Percentiles rank a stretch among this genome's conserved stretches.
Conservation (phyloP, 2,113 vertebrate species). For the Macroglossus sobrinus region DNA sequence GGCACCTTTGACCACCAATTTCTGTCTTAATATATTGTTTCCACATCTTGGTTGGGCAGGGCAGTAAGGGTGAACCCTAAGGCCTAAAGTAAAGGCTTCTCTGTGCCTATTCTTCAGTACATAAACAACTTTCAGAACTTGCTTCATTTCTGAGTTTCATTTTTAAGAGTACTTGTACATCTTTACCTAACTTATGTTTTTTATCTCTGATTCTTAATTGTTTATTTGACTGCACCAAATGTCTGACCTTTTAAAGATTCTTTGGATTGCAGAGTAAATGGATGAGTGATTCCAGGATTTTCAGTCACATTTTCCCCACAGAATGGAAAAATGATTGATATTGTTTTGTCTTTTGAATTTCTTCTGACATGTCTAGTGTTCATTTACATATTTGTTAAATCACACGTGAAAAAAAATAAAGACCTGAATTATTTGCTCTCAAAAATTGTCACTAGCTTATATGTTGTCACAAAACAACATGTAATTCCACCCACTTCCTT, state of each 20-base stretch:
- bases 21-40: background rate
- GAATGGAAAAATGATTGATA: background rate
- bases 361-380: background rate
- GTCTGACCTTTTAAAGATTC: background rate
- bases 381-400: background rate
- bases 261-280: background rate
- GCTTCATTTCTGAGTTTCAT: background rate
- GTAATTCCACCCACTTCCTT: background rate
- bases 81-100: background rate
- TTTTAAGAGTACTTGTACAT: background rate
- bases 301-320: background rate
- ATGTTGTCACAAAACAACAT: background rate
- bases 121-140: background rate
- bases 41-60: background rate
- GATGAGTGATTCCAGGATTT: background rate
- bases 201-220: background rate
- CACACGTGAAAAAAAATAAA: background rate
- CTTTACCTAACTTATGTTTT: background rate
- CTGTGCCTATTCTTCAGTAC: background rate
- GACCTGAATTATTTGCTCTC: slow-evolving; percentile 11
- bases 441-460: background rate
- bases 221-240: background rate
- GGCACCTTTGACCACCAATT: background rate
- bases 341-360: slow-evolving; percentile 11
- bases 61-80: background rate